Conservation (phyloP, 2,888 invertebrate species). For the Dolichopus griseipennis region DNA sequence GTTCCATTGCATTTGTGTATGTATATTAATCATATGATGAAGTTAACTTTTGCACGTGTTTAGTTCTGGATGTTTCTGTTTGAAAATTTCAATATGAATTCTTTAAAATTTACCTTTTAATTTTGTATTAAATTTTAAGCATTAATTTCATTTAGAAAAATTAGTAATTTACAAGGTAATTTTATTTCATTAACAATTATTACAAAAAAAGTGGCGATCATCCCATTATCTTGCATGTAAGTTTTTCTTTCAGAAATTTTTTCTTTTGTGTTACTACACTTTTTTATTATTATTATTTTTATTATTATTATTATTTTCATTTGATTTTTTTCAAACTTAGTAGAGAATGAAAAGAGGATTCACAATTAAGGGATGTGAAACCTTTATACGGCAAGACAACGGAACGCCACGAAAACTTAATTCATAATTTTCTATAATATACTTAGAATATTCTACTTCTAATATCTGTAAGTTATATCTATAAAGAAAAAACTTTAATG, state of each 20-base stretch:
- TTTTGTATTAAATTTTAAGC: too few relatives aligned
- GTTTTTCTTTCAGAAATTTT: neutral
- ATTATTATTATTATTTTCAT: constrained; percentile 1
- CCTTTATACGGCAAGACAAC: neutral
- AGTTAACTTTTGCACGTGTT: too few relatives aligned
- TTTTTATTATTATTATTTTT: neutral
- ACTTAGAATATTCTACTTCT: neutral
- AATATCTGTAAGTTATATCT: neutral
- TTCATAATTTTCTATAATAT: neutral
- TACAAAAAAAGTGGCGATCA: constrained; percentile 3
- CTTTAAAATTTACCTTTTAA: too few relatives aligned
- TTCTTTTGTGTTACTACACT: neutral
- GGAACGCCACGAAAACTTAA: neutral
- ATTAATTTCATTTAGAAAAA: too few relatives aligned
- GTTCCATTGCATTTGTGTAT: too few relatives aligned
- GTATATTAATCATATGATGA: too few relatives aligned
- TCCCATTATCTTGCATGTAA: neutral
- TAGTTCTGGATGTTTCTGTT: too few relatives aligned
- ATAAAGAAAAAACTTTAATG: neutral
- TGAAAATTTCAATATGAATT: too few relatives aligned
- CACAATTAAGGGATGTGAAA: constrained; percentile 2
- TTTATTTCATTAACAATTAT: too few relatives aligned
- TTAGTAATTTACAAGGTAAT: too few relatives aligned
- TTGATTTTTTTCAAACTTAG: neutral
- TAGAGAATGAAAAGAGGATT: constrained; percentile 6